Conservation (phyloP, 2,888 invertebrate species). For the Drosophila algonquin region DNA sequence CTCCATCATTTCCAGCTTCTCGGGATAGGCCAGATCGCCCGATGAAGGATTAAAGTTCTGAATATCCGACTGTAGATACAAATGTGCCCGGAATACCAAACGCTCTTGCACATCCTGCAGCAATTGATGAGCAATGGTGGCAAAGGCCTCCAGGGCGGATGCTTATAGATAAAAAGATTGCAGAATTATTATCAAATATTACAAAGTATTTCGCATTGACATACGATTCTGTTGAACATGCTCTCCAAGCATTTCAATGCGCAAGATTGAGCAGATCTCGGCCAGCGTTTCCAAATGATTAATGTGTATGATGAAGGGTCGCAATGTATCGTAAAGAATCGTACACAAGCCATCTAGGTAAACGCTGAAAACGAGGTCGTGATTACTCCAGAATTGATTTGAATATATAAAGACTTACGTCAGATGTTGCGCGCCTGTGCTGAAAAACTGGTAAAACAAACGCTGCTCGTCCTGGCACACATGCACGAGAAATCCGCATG, state of each 20-base stretch:
- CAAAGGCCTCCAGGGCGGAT: constrained; percentile 90
- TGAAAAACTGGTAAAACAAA: constrained; percentile 95
- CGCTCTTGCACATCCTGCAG: constrained; percentile 98
- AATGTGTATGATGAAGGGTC: constrained; percentile 97
- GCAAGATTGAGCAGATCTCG: constrained; percentile 96
- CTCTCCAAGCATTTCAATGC: constrained; percentile 96
- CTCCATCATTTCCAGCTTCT: constrained; percentile 99
- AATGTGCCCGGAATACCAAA: constrained; percentile 96
- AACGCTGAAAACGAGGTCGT: constrained; percentile 84
- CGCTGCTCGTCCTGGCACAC: constrained; percentile 97
- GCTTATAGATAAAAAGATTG: constrained; percentile 81
- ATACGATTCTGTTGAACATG: constrained; percentile 93
- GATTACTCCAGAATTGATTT: background rate
- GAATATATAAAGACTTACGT: constrained; percentile 84
- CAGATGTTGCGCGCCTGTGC: constrained; percentile 87
- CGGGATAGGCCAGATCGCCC: constrained; percentile 98
- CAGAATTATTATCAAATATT: background rate
- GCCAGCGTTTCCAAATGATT: constrained; percentile 98
- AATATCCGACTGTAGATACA: constrained; percentile 96
- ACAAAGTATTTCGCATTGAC: constrained; percentile 63
- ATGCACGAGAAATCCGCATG: constrained; percentile 95
- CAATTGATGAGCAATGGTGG: constrained; percentile 90
- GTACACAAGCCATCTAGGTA: constrained; percentile 94
- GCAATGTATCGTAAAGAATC: constrained; percentile 94
- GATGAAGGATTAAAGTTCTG: constrained; percentile 93